Evolutionary conservation across 2,797 vertebrate genomes (phyloP).

Genomic region (Liparis tanakae): DNA sequence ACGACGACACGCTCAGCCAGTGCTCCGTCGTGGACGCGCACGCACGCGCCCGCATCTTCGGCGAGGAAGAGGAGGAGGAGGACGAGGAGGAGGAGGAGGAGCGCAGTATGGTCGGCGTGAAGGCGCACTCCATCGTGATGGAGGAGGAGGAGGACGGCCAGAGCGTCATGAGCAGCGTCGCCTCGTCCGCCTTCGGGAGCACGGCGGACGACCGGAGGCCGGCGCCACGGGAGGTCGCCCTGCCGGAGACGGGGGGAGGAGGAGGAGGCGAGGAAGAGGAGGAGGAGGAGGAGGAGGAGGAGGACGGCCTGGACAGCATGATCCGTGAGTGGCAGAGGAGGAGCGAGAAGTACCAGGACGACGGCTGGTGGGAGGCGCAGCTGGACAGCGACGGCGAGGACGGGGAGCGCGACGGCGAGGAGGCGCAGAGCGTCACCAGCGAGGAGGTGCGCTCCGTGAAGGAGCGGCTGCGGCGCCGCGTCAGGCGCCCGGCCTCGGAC

Average conservation of each 20-base stretch:
- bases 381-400: constrained; percentile 79
- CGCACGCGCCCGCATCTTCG: constrained; percentile 68
- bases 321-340: constrained; percentile 91
- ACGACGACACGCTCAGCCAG: constrained; percentile 84
- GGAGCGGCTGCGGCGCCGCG: constrained; percentile 78
- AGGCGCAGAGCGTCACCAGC: constrained; percentile 88
- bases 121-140: constrained; percentile 87
- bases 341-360: constrained; percentile 89
- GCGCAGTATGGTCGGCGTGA: constrained; percentile 83
- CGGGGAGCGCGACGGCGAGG: constrained; percentile 49
- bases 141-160: constrained; percentile 91
- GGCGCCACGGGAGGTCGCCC: background rate
- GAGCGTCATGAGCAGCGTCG: constrained; percentile 87
- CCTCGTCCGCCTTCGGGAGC: constrained; percentile 68
- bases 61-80: constrained; percentile 24
- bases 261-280: constrained; percentile 48
- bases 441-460: constrained; percentile 85
- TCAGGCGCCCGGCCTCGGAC: constrained; percentile 70
- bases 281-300: constrained; percentile 52
- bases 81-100: constrained; percentile 75
- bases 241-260: constrained; percentile 48
- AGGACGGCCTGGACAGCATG: constrained; percentile 81
- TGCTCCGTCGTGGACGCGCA: constrained; percentile 83
- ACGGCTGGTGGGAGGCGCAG: constrained; percentile 83
- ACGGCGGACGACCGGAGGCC: background rate